Percentiles rank a stretch among this genome's conserved stretches.
Evolutionary conservation across 2,797 vertebrate genomes (phyloP).

Genomic region (Hylomyscus alleni): DNA sequence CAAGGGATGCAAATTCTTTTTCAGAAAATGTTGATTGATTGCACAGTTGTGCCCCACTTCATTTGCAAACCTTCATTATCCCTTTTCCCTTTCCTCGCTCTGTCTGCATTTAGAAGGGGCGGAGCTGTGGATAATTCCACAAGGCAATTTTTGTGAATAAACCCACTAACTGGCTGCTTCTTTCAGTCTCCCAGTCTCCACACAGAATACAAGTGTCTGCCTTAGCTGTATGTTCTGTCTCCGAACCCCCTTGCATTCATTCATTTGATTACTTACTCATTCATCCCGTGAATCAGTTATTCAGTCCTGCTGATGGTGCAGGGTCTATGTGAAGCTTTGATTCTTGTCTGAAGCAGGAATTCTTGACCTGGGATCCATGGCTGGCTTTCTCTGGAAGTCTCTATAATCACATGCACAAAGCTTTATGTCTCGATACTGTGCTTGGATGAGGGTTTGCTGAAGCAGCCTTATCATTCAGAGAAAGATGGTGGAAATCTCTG

Average conservation of each 20-base stretch:
- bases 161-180: constrained; percentile 69
- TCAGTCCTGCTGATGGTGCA: constrained; percentile 34
- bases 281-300: constrained; percentile 72
- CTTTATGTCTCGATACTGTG: constrained; percentile 5
- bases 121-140: constrained; percentile 77
- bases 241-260: constrained; percentile 70
- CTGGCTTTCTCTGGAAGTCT: constrained; percentile 27
- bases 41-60: constrained; percentile 84
- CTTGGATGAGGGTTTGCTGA: not conserved
- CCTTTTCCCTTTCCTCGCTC: constrained; percentile 85
- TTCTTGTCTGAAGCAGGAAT: constrained; percentile 58
- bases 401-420: not conserved
- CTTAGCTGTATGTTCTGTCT: constrained; percentile 50
- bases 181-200: constrained; percentile 69
- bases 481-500: not conserved
- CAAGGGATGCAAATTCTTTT: constrained; percentile 86
- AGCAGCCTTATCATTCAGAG: constrained; percentile 41
- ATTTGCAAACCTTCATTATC: constrained; percentile 87
- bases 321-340: not conserved
- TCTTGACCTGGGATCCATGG: not conserved
- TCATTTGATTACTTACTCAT: constrained; percentile 72
- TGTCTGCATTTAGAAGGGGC: constrained; percentile 80
- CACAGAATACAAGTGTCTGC: constrained; percentile 74
- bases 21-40: constrained; percentile 88
- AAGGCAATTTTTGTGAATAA: constrained; percentile 86